These are phyloP conservation scores for Elgaria multicarinata DNA, from an alignment of 2,113 vertebrate genomes.

Conservation along the genomic window DNA sequence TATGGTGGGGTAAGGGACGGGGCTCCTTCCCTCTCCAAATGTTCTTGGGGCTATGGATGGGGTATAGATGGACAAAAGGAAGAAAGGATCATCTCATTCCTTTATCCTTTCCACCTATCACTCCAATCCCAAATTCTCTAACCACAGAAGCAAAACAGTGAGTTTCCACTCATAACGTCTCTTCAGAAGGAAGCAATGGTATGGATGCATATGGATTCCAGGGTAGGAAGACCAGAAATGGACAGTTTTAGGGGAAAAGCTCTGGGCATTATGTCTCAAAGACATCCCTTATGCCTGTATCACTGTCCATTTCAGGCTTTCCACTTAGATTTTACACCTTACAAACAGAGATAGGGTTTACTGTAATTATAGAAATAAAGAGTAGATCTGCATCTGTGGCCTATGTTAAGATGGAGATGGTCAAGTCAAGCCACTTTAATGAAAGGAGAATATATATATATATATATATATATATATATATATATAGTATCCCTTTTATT, in stretches of 20 bases:
- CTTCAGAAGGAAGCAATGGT: background rate
- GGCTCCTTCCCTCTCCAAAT: background rate
- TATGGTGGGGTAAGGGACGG: background rate
- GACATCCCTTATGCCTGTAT: background rate
- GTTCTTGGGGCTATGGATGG: background rate
- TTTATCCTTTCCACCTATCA: background rate
- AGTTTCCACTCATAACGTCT: background rate
- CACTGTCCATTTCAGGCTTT: background rate
- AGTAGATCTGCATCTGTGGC: background rate
- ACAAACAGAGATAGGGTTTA: constrained; percentile 29
- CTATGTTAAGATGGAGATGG: background rate
- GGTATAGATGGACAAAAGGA: background rate
- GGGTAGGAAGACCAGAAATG: background rate
- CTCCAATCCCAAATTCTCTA: background rate
- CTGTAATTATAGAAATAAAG: background rate
- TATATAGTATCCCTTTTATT: no score
- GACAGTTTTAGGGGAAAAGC: background rate
- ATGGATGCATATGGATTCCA: background rate
- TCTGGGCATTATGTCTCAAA: background rate
- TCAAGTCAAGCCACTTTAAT: constrained; percentile 20
- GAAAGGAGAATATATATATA: background rate
- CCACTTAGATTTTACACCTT: constrained; percentile 10
- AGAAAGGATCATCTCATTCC: background rate
- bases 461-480: no score
- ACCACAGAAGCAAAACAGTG: background rate